Conservation (phyloP, 2,113 vertebrate species). For the Campylorhamphus procurvoides region DNA sequence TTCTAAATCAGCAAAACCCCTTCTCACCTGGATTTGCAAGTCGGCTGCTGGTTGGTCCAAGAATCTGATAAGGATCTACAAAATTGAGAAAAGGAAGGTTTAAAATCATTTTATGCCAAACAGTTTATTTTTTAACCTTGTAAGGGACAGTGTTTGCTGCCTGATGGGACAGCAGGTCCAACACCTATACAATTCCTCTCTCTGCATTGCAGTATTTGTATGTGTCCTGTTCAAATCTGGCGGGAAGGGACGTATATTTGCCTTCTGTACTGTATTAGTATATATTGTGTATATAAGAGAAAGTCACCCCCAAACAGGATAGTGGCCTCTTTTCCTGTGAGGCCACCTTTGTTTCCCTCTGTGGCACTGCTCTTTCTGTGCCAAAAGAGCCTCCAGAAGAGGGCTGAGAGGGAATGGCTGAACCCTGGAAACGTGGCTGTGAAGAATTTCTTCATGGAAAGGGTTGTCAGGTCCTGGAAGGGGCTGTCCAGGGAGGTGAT, state of each 20-base stretch:
- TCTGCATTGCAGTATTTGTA: neutral
- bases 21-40: conserved; percentile 96
- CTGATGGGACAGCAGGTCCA: neutral
- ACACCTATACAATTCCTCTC: neutral
- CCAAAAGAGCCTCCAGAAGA: neutral
- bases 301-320: neutral
- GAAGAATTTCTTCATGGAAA: neutral
- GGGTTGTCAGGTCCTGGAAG: neutral
- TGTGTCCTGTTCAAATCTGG: neutral
- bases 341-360: neutral
- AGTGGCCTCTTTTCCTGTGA: neutral
- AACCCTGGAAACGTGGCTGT: neutral
- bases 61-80: conserved; percentile 95
- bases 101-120: neutral
- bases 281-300: too few species aligned
- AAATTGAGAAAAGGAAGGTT: neutral
- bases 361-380: neutral
- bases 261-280: neutral
- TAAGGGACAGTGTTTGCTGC: neutral
- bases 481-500: neutral
- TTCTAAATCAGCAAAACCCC: neutral
- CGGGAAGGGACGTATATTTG: neutral
- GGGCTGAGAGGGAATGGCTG: neutral
- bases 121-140: neutral
- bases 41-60: conserved; percentile 94